Conservation (phyloP, 2,888 invertebrate species). For the Eulithis prunata region DNA sequence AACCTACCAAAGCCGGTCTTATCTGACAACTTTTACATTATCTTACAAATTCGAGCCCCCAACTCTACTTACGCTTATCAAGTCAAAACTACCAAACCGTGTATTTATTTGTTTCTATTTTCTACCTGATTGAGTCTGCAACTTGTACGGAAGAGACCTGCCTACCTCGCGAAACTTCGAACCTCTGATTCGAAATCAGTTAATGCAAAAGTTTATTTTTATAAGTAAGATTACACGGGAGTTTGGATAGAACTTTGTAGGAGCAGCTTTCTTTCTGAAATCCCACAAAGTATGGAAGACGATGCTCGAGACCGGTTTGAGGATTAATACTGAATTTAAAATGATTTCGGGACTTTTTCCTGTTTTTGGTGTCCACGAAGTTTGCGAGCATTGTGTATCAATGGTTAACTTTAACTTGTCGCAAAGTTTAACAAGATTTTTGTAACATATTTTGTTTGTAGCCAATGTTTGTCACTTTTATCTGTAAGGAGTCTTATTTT, state of each 20-base stretch:
- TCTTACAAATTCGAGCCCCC: constrained; percentile 74
- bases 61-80: constrained; percentile 76
- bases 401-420: constrained; percentile 57
- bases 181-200: constrained; percentile 82
- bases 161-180: constrained; percentile 72
- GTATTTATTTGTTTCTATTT: constrained; percentile 82
- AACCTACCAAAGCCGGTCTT: constrained; percentile 70
- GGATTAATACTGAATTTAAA: constrained; percentile 81
- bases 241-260: constrained; percentile 76
- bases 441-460: constrained; percentile 41
- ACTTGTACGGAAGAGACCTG: constrained; percentile 66
- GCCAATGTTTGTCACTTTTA: neutral
- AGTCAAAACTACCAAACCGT: constrained; percentile 79
- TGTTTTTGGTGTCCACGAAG: constrained; percentile 64
- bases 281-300: constrained; percentile 78
- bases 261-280: constrained; percentile 79
- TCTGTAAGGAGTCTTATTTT: neutral
- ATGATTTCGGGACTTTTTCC: constrained; percentile 71
- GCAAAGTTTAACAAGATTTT: constrained; percentile 55
- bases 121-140: constrained; percentile 75
- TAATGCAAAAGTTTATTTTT: constrained; percentile 86
- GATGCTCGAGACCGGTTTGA: constrained; percentile 68
- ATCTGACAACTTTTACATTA: constrained; percentile 80
- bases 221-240: constrained; percentile 84
- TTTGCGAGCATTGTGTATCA: constrained; percentile 65